Evolutionary conservation across 2,888 invertebrate genomes (phyloP).

Genomic region (Conops quadrifasciatus): DNA sequence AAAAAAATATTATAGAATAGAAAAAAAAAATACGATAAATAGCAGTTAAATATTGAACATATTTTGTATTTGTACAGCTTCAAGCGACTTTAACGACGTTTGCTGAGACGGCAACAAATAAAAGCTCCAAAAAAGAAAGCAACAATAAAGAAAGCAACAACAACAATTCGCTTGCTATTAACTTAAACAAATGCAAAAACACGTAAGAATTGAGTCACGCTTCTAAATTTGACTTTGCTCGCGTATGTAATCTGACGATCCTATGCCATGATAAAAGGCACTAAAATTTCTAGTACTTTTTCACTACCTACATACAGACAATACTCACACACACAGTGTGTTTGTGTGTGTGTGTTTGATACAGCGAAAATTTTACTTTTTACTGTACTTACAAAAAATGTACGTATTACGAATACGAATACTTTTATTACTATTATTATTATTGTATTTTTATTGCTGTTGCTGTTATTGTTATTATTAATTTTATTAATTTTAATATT

Average conservation of each 20-base stretch:
- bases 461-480: background rate
- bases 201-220: constrained; percentile 23
- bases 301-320: background rate
- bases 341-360: background rate
- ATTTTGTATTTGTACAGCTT: too few relatives aligned
- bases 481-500: background rate
- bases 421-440: background rate
- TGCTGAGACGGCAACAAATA: background rate
- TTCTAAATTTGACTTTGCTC: background rate
- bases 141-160: background rate
- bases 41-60: background rate
- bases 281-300: constrained; percentile 11
- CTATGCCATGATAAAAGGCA: too few relatives aligned
- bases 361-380: background rate
- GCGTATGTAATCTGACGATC: too few relatives aligned
- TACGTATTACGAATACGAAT: background rate
- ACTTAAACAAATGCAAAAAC: background rate
- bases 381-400: background rate
- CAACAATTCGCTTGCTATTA: background rate
- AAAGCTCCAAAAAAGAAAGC: constrained; percentile 6
- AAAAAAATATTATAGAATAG: too few relatives aligned
- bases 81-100: too few relatives aligned
- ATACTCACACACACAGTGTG: background rate
- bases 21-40: background rate
- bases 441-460: background rate